phyloP scores from a whole-genome alignment of 2,797 vertebrate genomes.

The Galaxias olidus region DNA sequence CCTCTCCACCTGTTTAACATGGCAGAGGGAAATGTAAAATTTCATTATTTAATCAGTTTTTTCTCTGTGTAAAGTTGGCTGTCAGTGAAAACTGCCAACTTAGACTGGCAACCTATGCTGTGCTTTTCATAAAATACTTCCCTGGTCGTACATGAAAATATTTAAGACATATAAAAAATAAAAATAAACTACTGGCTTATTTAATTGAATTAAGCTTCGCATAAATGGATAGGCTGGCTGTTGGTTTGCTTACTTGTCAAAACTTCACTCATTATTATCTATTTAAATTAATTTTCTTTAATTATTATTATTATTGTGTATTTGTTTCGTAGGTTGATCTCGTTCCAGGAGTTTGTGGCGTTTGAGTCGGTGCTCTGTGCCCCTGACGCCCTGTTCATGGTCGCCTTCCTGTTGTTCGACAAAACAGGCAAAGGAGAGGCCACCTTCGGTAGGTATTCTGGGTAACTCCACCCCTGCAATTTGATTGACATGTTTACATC shows the following conservation, averaged over 20 bases:
- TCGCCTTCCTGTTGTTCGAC: slow-evolving; percentile 89
- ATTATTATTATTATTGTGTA: not conserved
- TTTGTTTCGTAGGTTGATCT: slow-evolving; percentile 80
- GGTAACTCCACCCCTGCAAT: not conserved
- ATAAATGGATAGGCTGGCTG: slow-evolving; percentile 69
- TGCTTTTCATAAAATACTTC: slow-evolving; percentile 57
- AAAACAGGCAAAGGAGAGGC: slow-evolving; percentile 84
- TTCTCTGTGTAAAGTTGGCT: slow-evolving; percentile 35
- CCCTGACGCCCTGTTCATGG: slow-evolving; percentile 84
- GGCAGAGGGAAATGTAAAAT: slow-evolving; percentile 42
- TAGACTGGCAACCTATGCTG: slow-evolving; percentile 56
- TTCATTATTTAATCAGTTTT: slow-evolving; percentile 35
- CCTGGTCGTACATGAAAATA: too few species aligned
- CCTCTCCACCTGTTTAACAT: slow-evolving; percentile 55
- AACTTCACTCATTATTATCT: slow-evolving; percentile 31
- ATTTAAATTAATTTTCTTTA: not conserved
- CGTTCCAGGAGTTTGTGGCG: slow-evolving; percentile 85
- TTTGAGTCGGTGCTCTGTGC: slow-evolving; percentile 87
- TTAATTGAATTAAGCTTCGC: slow-evolving; percentile 58
- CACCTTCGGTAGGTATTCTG: slow-evolving; percentile 79
- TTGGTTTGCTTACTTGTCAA: slow-evolving; percentile 48
- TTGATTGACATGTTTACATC: slow-evolving; percentile 1
- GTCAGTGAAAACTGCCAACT: slow-evolving; percentile 51
- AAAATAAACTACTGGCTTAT: slow-evolving; percentile 57
- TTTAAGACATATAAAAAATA: too few species aligned